These are phyloP conservation scores for Coluber constrictor DNA, from an alignment of 2,797 vertebrate genomes.

Conservation along the genomic window DNA sequence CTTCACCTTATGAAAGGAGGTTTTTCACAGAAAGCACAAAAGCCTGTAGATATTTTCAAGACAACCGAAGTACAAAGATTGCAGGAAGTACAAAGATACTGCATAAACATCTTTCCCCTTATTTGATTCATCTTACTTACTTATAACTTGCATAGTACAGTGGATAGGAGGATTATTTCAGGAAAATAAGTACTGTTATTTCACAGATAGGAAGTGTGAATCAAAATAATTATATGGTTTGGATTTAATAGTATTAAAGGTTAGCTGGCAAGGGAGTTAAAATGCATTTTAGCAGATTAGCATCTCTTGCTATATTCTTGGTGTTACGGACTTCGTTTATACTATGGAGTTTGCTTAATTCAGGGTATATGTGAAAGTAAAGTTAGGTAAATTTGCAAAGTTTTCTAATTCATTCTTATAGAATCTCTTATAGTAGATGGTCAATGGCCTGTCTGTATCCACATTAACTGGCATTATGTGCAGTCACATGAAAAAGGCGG, in stretches of 20 bases:
- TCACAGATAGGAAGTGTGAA: not conserved
- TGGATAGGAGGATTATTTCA: not conserved
- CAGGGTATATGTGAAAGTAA: not conserved
- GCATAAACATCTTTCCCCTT: not conserved
- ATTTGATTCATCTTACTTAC: not conserved
- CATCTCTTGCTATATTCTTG: not conserved
- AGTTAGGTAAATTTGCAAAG: not conserved
- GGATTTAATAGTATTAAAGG: not conserved
- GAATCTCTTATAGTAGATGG: not conserved
- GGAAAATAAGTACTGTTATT: not conserved
- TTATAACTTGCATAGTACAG: not conserved
- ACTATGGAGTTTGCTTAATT: not conserved
- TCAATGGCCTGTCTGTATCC: not conserved
- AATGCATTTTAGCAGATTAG: not conserved
- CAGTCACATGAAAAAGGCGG: not conserved
- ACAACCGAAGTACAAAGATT: slow-evolving; percentile 31
- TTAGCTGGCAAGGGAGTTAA: not conserved
- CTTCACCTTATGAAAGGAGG: slow-evolving; percentile 29
- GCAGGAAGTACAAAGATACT: not conserved
- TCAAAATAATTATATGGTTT: not conserved
- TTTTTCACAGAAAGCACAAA: slow-evolving; percentile 56
- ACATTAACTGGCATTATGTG: not conserved
- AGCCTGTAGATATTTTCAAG: slow-evolving; percentile 34
- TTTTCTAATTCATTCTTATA: not conserved
- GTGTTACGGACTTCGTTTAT: not conserved